phyloP scores from a whole-genome alignment of 2,888 invertebrate species.

The Capitulum mitella region DNA sequence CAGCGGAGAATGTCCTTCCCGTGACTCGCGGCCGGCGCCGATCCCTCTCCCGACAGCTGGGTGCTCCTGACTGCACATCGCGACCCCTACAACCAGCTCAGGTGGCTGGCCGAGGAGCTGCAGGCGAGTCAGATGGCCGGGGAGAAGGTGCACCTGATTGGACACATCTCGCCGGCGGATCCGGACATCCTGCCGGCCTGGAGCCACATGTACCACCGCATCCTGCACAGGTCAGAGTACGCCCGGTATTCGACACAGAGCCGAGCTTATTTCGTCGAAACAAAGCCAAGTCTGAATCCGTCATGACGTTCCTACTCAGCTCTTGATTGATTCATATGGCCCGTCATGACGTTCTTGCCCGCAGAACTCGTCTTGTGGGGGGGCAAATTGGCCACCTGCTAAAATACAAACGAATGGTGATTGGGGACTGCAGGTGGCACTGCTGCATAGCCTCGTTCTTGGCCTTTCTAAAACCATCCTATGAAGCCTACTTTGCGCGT shows the following conservation, averaged over 20 bases:
- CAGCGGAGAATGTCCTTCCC: too few species aligned
- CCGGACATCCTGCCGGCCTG: conserved; percentile 46
- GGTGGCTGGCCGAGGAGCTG: conserved; percentile 48
- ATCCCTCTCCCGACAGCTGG: neutral
- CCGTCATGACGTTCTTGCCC: too few species aligned
- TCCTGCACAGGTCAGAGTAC: conserved; percentile 37
- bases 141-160: conserved; percentile 49
- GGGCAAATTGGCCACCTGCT: neutral
- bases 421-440: too few species aligned
- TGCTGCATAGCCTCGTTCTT: too few species aligned
- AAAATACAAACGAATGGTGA: neutral
- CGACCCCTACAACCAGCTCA: conserved; percentile 49
- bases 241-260: neutral
- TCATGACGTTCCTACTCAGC: too few species aligned
- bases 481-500: too few species aligned
- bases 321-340: too few species aligned
- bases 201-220: conserved; percentile 44
- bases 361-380: neutral
- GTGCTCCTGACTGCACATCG: neutral
- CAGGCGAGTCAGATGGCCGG: conserved; percentile 45
- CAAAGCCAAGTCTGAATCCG: too few species aligned
- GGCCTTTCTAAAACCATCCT: too few species aligned
- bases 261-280: neutral
- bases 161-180: conserved; percentile 48
- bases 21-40: too few species aligned